A percentile compares a stretch with the other conserved stretches of the same genome.
Conservation (phyloP, 2,888 invertebrate species). For the Ellobium chinense region DNA sequence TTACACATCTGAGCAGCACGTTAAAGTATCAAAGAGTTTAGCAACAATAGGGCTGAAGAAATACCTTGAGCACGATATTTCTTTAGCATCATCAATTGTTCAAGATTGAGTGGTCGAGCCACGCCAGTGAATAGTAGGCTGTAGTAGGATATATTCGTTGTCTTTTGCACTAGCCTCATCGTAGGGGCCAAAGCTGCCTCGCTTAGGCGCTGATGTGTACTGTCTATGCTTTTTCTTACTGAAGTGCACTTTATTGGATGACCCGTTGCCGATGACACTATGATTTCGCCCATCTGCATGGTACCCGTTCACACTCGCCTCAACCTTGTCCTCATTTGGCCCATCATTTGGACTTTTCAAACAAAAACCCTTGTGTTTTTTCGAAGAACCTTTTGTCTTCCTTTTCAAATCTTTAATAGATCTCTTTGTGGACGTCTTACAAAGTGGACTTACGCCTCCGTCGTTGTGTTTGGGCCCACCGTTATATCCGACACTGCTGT, state of each 20-base stretch:
- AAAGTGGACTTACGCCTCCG: background rate
- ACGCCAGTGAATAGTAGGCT: constrained; percentile 1
- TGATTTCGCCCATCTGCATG: background rate
- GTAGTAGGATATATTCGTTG: constrained; percentile 28
- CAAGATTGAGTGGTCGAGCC: constrained; percentile 3
- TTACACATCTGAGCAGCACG: too few relatives aligned
- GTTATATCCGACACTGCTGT: background rate
- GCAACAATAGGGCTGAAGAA: too few relatives aligned
- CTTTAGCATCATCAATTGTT: too few relatives aligned
- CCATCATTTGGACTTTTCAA: background rate
- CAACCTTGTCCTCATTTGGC: background rate
- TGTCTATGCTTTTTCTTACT: background rate
- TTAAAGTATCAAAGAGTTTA: too few relatives aligned
- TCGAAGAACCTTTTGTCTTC: background rate
- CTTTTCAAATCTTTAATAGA: background rate
- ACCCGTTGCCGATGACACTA: background rate
- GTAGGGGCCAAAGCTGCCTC: background rate
- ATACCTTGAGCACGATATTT: too few relatives aligned
- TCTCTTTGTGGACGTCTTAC: background rate
- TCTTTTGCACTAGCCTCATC: background rate
- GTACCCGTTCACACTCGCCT: background rate
- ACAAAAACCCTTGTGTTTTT: background rate
- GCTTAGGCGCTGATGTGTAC: background rate
- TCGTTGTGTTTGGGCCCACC: background rate
- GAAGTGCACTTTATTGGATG: background rate